These are phyloP conservation scores for Geopemphigus sp. DNA, from an alignment of 1,140 invertebrate species.

Conservation along the genomic window DNA sequence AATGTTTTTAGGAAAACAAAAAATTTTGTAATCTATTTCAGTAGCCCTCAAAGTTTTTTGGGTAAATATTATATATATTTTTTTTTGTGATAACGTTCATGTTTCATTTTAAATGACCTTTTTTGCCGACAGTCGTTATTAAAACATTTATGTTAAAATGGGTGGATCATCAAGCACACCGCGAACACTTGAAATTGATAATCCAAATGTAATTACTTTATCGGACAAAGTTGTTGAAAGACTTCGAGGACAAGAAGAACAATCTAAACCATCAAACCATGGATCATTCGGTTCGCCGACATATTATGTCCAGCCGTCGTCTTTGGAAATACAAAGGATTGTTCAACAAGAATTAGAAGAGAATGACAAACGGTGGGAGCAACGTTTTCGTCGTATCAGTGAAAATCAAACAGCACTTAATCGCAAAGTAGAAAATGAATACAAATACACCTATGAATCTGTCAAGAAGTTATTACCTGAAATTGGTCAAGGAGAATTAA, in stretches of 20 bases:
- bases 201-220: constrained; percentile 36
- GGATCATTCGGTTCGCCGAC: background rate
- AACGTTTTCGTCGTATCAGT: constrained; percentile 10
- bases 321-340: constrained; percentile 24
- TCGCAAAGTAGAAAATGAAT: constrained; percentile 37
- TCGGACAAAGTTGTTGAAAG: constrained; percentile 38
- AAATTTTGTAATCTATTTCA: no score
- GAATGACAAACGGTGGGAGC: constrained; percentile 37
- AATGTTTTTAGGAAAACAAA: no score
- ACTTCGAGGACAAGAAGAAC: constrained; percentile 35
- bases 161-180: constrained; percentile 17
- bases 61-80: no score
- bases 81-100: no score
- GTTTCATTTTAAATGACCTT: no score
- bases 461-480: constrained; percentile 31
- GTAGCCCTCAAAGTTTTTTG: no score
- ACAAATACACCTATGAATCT: constrained; percentile 10
- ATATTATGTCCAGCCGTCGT: constrained; percentile 39
- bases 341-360: constrained; percentile 37
- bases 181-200: constrained; percentile 33
- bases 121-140: background rate
- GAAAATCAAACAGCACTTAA: constrained; percentile 3
- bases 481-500: constrained; percentile 23
- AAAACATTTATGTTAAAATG: constrained; percentile 19
- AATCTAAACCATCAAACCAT: background rate